These are phyloP conservation scores for Zootoca vivipara DNA, from an alignment of 2,113 vertebrate genomes.

Conservation along the genomic window DNA sequence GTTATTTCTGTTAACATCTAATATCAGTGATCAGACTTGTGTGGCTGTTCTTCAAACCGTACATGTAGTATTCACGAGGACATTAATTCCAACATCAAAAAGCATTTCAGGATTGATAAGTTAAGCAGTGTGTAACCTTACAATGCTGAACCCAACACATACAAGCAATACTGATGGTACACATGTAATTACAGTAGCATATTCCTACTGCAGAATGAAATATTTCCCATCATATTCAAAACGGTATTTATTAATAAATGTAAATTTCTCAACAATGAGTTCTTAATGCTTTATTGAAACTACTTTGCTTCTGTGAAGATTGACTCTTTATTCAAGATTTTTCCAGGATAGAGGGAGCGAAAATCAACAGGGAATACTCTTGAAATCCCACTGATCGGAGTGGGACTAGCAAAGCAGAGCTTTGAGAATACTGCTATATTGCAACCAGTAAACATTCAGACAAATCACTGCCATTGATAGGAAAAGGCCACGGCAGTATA, in stretches of 20 bases:
- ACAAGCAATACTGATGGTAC: constrained; percentile 32
- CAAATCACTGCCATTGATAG: neutral
- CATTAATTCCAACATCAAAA: constrained; percentile 32
- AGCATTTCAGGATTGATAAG: constrained; percentile 26
- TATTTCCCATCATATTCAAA: neutral
- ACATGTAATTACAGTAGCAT: constrained; percentile 12
- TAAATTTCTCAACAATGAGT: constrained; percentile 17
- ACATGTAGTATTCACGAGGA: constrained; percentile 27
- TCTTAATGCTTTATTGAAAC: neutral
- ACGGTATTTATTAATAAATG: neutral
- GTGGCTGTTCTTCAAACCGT: constrained; percentile 26
- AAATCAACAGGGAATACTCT: neutral
- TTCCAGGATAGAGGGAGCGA: neutral
- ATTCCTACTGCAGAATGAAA: constrained; percentile 18
- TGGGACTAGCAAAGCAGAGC: neutral
- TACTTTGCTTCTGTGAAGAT: neutral
- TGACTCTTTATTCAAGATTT: neutral
- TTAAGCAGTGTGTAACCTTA: constrained; percentile 32
- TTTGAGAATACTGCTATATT: neutral
- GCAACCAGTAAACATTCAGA: neutral
- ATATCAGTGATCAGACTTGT: constrained; percentile 32
- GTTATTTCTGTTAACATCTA: constrained; percentile 27
- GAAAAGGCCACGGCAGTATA: neutral
- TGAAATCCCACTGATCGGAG: neutral
- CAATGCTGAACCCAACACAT: constrained; percentile 4